phyloP scores from a whole-genome alignment of 1,140 invertebrate species.

The Teleopsis dalmanni region DNA sequence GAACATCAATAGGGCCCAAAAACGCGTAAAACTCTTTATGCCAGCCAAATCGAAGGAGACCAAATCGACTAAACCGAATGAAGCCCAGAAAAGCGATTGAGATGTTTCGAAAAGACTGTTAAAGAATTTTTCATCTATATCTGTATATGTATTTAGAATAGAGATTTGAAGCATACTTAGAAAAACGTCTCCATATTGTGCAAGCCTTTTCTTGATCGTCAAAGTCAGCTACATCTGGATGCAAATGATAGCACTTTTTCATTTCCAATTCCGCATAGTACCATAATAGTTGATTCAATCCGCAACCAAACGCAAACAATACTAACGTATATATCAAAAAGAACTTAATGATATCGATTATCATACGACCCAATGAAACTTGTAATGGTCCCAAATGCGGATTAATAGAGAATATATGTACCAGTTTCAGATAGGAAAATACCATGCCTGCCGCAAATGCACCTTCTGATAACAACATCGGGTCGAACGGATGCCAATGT shows the following conservation, averaged over 20 bases:
- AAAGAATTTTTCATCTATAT: background rate
- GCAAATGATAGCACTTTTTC: conserved; percentile 69
- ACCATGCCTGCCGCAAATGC: conserved; percentile 93
- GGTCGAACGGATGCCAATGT: conserved; percentile 88
- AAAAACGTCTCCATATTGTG: conserved; percentile 75
- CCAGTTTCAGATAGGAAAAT: conserved; percentile 87
- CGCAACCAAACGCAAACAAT: conserved; percentile 82
- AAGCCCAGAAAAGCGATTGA: conserved; percentile 90
- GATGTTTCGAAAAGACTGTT: conserved; percentile 85
- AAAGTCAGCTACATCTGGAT: conserved; percentile 62
- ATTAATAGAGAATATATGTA: conserved; percentile 93
- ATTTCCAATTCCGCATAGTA: conserved; percentile 89
- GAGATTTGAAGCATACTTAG: conserved; percentile 55
- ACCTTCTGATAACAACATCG: conserved; percentile 87
- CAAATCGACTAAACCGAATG: conserved; percentile 84
- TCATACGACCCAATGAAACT: conserved; percentile 84
- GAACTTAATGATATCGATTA: conserved; percentile 89
- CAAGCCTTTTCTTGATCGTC: conserved; percentile 74
- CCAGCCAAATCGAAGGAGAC: conserved; percentile 77
- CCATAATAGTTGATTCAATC: conserved; percentile 90
- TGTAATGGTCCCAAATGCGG: conserved; percentile 84
- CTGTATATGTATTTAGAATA: background rate
- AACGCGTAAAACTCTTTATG: conserved; percentile 79
- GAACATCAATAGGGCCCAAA: conserved; percentile 82
- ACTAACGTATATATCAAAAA: conserved; percentile 89